These are phyloP conservation scores for Drosophila lini DNA, from an alignment of 1,140 invertebrate species.

Conservation along the genomic window DNA sequence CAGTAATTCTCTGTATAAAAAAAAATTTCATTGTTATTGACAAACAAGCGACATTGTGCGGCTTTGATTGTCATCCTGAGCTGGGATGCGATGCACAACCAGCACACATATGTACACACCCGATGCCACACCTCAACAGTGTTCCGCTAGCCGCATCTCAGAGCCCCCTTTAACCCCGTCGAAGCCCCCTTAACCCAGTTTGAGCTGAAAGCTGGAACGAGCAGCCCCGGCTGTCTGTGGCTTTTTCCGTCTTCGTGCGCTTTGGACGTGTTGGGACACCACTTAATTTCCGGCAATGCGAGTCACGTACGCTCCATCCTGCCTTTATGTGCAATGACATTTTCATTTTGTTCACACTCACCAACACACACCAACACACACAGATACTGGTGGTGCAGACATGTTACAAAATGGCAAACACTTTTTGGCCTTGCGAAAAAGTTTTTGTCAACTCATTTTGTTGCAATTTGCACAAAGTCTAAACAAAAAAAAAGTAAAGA, in stretches of 20 bases:
- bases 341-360: conserved; percentile 71
- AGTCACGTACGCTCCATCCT: conserved; percentile 74
- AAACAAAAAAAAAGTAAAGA: conserved; percentile 20
- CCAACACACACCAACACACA: conserved; percentile 29
- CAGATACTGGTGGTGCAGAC: conserved; percentile 28
- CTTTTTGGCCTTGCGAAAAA: conserved; percentile 52
- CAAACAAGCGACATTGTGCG: conserved; percentile 74
- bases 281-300: conserved; percentile 76
- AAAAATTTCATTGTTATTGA: conserved; percentile 64
- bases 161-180: conserved; percentile 1
- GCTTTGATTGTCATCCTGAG: conserved; percentile 66
- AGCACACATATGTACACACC: conserved; percentile 5
- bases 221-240: conserved; percentile 36
- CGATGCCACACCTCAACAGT: conserved; percentile 45
- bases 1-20: conserved; percentile 19
- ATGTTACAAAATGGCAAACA: conserved; percentile 70
- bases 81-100: conserved; percentile 26
- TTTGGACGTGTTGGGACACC: conserved; percentile 74
- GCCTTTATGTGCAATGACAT: conserved; percentile 76
- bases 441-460: conserved; percentile 75
- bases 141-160: conserved; percentile 35
- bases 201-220: not conserved
- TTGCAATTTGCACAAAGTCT: conserved; percentile 67
- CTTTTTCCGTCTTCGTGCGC: conserved; percentile 64
- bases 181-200: conserved; percentile 14